A percentile compares a stretch with the other conserved stretches of the same genome.
These are phyloP conservation scores for Aphelinus certus DNA, from an alignment of 1,140 invertebrate species.

Conservation along the genomic window DNA sequence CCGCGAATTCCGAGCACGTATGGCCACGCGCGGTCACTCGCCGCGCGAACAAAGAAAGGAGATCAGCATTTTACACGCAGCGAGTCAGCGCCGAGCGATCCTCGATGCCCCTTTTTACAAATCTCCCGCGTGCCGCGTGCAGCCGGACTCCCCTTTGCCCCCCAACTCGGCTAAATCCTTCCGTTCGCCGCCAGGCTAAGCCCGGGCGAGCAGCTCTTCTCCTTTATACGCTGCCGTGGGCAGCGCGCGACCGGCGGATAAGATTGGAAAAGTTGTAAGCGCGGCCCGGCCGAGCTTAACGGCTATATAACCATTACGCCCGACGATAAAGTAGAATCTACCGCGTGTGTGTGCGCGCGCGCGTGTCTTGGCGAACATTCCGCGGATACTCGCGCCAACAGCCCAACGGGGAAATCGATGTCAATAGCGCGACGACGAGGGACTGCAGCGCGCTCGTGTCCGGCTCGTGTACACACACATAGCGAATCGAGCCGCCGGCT, in stretches of 20 bases:
- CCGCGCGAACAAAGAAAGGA: constrained; percentile 25
- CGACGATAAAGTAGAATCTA: constrained; percentile 64
- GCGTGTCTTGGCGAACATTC: neutral
- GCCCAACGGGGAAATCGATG: neutral
- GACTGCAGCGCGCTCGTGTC: neutral
- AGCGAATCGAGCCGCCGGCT: constrained; percentile 15
- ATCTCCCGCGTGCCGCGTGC: constrained; percentile 15
- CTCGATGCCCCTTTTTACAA: constrained; percentile 47
- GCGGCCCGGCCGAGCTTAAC: constrained; percentile 63
- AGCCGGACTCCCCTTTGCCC: constrained; percentile 42
- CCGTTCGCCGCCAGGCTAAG: constrained; percentile 43
- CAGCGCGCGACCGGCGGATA: constrained; percentile 54
- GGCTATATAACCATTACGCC: constrained; percentile 66
- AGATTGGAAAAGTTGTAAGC: constrained; percentile 69
- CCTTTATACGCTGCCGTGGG: neutral
- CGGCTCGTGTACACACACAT: neutral
- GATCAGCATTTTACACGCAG: constrained; percentile 45
- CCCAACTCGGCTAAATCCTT: constrained; percentile 67
- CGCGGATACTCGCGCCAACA: neutral
- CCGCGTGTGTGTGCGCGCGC: constrained; percentile 41
- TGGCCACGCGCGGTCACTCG: constrained; percentile 51
- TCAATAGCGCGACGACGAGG: neutral
- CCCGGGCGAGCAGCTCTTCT: constrained; percentile 33
- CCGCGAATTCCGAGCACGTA: constrained; percentile 54
- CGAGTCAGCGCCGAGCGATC: constrained; percentile 55